Base-by-base conservation (phyloP, 2,888 invertebrate species). In the Hypercompe scribonia region DNA sequence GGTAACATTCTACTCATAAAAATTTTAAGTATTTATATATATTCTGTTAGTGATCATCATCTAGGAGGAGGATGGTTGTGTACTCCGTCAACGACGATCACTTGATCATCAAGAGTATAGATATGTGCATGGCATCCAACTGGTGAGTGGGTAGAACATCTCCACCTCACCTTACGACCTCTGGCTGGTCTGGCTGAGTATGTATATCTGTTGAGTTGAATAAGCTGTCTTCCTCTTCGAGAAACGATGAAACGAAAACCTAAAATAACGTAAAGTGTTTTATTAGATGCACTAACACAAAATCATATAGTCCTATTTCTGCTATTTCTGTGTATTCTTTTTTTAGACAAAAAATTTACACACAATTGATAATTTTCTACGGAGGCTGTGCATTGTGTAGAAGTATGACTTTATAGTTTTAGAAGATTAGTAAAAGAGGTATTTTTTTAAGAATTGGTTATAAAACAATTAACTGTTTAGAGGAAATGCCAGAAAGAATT, bases 171-270 rank as follows among this genome's bases (percentile, higher is more conserved):
- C 15, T 70, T 73, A 10, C 65, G 68, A 15, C 74, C 72, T 36
- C 61, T 81, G 3, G 78, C 75, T 15, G 73, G 74, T 13, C 68
- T 28, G 31, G 72, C 75, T 21, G 83, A 86, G 75, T 87, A 91
- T 0, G 86, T 90, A 74, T 87, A 90, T 1, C 89, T 86, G 18
- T 86, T 81, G 4, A 88, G 65, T n/a, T 78, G 81, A 2, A 91
- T 80, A 71, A 92, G 68, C 18, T 81, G 82, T n/a, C 76, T 89
- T 0, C 91, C 90, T 69, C 87, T 85, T 58, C 81, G 81, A 0
- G 91, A 90, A 31, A 71, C 72, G 13, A 88, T 73, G 67, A 87
- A 89, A 15, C 65, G 39, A 28, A 21, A 61, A 61, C 36, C 69
- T 58, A 31, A 70, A 70, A 70, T 18, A 18, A 13, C 4, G 61